Base-by-base conservation (phyloP, 2,113 vertebrate species). In the Corythaeola cristata region DNA sequence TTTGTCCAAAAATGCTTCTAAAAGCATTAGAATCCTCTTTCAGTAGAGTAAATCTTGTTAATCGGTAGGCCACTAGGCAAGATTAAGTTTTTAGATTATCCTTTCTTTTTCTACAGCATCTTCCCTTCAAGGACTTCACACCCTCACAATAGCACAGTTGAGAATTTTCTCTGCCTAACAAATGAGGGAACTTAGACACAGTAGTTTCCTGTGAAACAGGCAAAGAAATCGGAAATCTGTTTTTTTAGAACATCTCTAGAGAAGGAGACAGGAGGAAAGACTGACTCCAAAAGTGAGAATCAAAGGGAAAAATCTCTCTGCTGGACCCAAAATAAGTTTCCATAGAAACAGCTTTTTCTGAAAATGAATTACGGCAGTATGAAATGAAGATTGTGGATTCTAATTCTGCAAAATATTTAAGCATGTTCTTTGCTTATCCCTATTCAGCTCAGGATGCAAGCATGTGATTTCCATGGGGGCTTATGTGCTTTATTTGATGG, bases 361-460 rank as follows among this genome's bases (percentile, higher is more conserved):
- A 84, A 71, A 75, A 75, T 19, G 35, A 96, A 87, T 91, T 85
- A 60, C 84, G 85, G 69, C 74, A 69, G 49, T 91, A 89, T 62
- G 81, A 91, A 95, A 88, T 89, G 19, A 95, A 92, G 92, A 85
- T 64, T 85, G 92, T 78, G 83, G 77, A 56, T 89, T 89, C 84
- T 92, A 92, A 86, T 95, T 95, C 90, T 79, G 71, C 92, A 95
- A 95, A 96, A 93, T 76, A 92, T 75, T 94, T 93, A 95, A 93
- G 80, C 69, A 27, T 92, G 92, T 96, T 88, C 69, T 87, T 92
- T 94, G 53, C 86, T 93, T 89, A 91, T 93, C 69, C 26, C 80
- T 87, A 37, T 90, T 93, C 90, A 90, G 64, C 62, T 84, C 77
- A 87, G 85, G 35, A 84, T 76, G 88, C 81, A 85, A 90, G 72